These are phyloP conservation scores for Thermophis baileyi DNA, from an alignment of 2,113 vertebrate genomes.

Conservation along the genomic window DNA sequence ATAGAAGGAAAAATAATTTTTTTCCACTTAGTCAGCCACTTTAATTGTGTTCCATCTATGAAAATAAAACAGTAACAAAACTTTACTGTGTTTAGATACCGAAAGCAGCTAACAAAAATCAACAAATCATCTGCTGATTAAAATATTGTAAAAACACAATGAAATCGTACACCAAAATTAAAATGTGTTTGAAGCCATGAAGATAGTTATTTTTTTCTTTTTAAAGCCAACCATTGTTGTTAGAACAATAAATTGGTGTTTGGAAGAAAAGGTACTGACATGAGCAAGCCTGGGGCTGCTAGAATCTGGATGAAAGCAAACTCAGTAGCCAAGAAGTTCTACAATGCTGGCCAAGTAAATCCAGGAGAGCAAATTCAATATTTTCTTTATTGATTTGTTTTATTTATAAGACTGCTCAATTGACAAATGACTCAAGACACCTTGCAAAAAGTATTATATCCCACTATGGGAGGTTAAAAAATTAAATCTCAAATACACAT, in stretches of 20 bases:
- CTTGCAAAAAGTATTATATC: neutral
- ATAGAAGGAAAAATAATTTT: neutral
- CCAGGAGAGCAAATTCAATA: neutral
- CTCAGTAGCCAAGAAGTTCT: neutral
- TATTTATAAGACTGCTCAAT: neutral
- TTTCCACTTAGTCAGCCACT: too few species aligned
- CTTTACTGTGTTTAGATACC: neutral
- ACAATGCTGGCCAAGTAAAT: neutral
- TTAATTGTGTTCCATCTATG: neutral
- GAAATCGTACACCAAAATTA: neutral
- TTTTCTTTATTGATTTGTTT: neutral
- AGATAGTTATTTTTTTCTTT: neutral
- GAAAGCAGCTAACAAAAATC: neutral
- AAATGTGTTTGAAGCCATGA: neutral
- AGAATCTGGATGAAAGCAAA: neutral
- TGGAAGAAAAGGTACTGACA: neutral
- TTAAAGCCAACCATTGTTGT: neutral
- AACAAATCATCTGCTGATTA: neutral
- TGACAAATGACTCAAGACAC: neutral
- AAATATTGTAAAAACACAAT: neutral
- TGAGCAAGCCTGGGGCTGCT: neutral
- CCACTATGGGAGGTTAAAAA: neutral
- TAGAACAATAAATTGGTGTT: neutral
- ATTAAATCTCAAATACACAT: neutral
- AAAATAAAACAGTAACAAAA: neutral